Conservation (phyloP, 1,140 invertebrate genomes). For the Araneus ventricosus region DNA sequence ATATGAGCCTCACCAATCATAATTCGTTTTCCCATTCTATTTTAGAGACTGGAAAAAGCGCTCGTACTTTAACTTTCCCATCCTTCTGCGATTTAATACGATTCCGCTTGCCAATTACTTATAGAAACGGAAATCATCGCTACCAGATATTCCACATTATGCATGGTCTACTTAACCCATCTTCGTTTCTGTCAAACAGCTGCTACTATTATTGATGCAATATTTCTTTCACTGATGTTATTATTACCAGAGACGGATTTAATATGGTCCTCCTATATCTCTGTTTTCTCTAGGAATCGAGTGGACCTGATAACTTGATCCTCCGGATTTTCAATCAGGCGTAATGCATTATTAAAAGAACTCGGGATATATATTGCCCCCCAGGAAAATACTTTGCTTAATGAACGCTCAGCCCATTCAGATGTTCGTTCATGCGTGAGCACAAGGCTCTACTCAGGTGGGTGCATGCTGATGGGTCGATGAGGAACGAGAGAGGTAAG, state of each 20-base stretch:
- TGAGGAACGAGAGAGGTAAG: slow-evolving; percentile 4
- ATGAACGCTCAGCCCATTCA: slow-evolving; percentile 49
- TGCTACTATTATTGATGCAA: slow-evolving; percentile 55
- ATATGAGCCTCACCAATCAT: background rate
- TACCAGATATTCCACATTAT: slow-evolving; percentile 36
- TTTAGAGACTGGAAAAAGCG: background rate
- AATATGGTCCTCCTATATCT: slow-evolving; percentile 36
- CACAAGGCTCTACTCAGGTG: slow-evolving; percentile 4
- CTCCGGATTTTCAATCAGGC: slow-evolving; percentile 39
- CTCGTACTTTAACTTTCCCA: background rate
- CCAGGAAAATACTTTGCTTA: slow-evolving; percentile 38
- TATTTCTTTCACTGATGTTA: slow-evolving; percentile 55
- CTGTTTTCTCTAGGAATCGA: slow-evolving; percentile 36
- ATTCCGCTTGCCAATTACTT: slow-evolving; percentile 41
- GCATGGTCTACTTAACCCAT: slow-evolving; percentile 30
- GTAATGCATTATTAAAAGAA: slow-evolving; percentile 59
- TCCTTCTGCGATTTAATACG: background rate
- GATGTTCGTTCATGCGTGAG: background rate
- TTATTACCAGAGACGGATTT: slow-evolving; percentile 39
- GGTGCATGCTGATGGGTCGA: background rate
- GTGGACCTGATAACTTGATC: slow-evolving; percentile 40
- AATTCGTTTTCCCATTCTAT: background rate
- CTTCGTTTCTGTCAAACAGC: slow-evolving; percentile 44
- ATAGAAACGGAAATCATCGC: slow-evolving; percentile 29
- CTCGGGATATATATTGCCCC: slow-evolving; percentile 11